Conservation (phyloP, 2,113 vertebrate species). For the Pangasianodon gigas region DNA sequence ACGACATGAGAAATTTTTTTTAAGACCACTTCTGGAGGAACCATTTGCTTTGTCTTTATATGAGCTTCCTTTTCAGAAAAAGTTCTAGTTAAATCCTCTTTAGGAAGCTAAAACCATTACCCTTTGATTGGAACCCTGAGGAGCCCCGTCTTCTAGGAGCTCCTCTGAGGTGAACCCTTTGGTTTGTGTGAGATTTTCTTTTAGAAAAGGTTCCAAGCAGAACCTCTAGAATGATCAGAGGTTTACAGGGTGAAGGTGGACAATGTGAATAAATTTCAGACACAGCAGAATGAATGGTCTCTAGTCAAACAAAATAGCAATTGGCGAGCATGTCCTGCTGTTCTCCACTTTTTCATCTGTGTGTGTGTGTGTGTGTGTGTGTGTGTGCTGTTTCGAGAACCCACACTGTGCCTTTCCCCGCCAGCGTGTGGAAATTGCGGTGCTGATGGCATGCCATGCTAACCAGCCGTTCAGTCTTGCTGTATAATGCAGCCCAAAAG, state of each 20-base stretch:
- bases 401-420: conserved; percentile 16
- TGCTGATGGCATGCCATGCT: conserved; percentile 40
- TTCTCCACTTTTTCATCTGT: conserved; percentile 4
- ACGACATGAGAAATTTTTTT: background rate
- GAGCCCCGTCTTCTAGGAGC: background rate
- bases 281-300: background rate
- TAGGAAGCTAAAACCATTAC: background rate
- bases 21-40: background rate
- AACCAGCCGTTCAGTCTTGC: conserved; percentile 44
- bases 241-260: background rate
- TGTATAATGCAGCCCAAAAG: conserved; percentile 46
- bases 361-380: background rate
- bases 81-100: background rate
- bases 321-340: conserved; percentile 27
- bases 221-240: background rate
- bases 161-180: background rate
- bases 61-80: background rate
- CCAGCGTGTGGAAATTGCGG: conserved; percentile 33
- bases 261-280: background rate
- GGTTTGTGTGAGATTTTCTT: background rate
- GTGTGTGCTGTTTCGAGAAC: conserved; percentile 5
- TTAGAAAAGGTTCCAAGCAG: background rate
- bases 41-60: background rate
- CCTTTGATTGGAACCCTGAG: background rate
- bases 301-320: conserved; percentile 43